Evolutionary conservation across 2,888 invertebrate genomes (phyloP).

Genomic region (Phengaris arion): DNA sequence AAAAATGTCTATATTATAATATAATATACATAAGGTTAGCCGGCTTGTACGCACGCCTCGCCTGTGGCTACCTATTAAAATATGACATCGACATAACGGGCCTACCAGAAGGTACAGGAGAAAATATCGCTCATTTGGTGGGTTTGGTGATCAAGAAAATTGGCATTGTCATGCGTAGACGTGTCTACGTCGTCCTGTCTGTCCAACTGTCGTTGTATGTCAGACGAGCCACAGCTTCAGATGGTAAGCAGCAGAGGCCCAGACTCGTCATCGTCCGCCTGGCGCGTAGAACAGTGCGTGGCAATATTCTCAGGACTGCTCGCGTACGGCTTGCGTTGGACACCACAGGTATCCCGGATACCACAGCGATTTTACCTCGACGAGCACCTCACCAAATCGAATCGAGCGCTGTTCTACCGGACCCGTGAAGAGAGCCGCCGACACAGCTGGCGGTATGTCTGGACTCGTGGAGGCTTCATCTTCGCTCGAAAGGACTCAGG

Average conservation of each 20-base stretch:
- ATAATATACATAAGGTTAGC: too few relatives aligned
- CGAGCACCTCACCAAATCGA: conserved; percentile 32
- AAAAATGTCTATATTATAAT: too few relatives aligned
- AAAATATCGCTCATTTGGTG: neutral
- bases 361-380: conserved; percentile 36
- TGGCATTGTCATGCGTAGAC: neutral
- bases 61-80: too few relatives aligned
- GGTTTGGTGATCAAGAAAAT: neutral
- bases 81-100: neutral
- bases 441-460: neutral
- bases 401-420: too few relatives aligned
- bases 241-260: conserved; percentile 26
- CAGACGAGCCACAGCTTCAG: neutral
- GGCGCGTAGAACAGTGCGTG: conserved; percentile 36
- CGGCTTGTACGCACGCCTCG: too few relatives aligned
- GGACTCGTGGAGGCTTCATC: conserved; percentile 34
- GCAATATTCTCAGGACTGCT: conserved; percentile 35
- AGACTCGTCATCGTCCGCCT: conserved; percentile 36
- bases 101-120: neutral
- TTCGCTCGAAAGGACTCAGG: conserved; percentile 30
- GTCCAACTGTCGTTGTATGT: too few relatives aligned
- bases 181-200: too few relatives aligned
- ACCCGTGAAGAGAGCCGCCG: neutral
- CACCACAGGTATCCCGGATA: conserved; percentile 35
- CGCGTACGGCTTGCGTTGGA: conserved; percentile 35